Evolutionary conservation across 2,888 invertebrate genomes (phyloP).

Genomic region (Calephelis perditalis): DNA sequence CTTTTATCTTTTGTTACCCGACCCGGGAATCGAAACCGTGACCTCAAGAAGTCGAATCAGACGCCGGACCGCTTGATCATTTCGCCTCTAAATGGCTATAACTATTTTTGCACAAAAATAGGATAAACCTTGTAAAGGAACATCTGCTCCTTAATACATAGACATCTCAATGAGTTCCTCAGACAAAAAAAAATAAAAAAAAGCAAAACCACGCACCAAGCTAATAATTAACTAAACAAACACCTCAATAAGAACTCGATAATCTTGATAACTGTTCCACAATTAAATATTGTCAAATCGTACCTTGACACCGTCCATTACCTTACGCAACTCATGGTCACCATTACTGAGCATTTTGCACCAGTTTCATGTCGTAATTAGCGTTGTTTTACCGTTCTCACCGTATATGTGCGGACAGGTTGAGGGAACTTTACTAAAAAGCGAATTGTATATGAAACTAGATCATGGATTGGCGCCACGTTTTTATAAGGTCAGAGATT

Average conservation of each 20-base stretch:
- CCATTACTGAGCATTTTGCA: slow-evolving; percentile 20
- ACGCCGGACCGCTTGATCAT: too few species aligned
- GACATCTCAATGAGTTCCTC: too few species aligned
- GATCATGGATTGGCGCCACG: too few species aligned
- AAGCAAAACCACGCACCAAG: not conserved
- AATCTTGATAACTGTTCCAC: slow-evolving; percentile 1
- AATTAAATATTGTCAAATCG: slow-evolving; percentile 10
- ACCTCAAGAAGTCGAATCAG: too few species aligned
- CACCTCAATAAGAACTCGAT: not conserved
- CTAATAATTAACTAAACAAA: not conserved
- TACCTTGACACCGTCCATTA: slow-evolving; percentile 57
- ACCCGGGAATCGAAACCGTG: too few species aligned
- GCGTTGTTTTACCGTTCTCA: slow-evolving; percentile 1
- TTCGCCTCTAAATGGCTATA: too few species aligned
- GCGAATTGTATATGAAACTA: too few species aligned
- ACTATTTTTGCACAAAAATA: too few species aligned
- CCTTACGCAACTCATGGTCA: slow-evolving; percentile 59
- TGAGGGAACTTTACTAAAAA: not conserved
- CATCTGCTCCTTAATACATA: too few species aligned
- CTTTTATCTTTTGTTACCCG: too few species aligned
- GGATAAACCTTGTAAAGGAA: too few species aligned
- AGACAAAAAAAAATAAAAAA: not conserved
- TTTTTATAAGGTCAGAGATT: too few species aligned
- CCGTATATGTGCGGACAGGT: slow-evolving; percentile 1
- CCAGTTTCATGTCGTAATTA: slow-evolving; percentile 6